A percentile compares a stretch with the other conserved stretches of the same genome.
phyloP scores from a whole-genome alignment of 2,888 invertebrate species.

The Monoplex corrugatus region DNA sequence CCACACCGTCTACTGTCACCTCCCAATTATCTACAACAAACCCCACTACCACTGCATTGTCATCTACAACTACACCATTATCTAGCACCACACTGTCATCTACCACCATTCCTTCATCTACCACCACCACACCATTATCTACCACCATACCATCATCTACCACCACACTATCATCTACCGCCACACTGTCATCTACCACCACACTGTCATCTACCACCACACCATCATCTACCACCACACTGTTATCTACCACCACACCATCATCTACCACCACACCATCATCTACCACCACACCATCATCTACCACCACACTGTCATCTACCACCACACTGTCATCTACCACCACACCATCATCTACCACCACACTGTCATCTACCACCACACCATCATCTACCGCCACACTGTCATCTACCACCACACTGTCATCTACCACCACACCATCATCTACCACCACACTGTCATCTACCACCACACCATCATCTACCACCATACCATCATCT shows the following conservation, averaged over 20 bases:
- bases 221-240: conserved; percentile 11
- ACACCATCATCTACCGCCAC: conserved; percentile 10
- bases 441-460: background rate
- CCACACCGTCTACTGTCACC: background rate
- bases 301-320: background rate
- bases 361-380: background rate
- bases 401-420: background rate
- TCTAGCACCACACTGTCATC: background rate
- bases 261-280: background rate
- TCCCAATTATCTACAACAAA: too few relatives aligned
- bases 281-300: background rate
- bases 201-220: conserved; percentile 24
- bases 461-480: conserved; percentile 6
- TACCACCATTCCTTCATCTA: background rate
- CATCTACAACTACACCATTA: background rate
- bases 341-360: background rate
- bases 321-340: background rate
- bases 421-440: background rate
- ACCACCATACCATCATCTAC: background rate
- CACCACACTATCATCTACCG: background rate
- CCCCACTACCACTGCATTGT: background rate
- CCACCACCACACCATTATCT: background rate
- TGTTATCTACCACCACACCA: conserved; percentile 20
- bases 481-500: background rate
- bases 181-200: background rate